Percentiles rank a stretch among this genome's conserved stretches.
These are phyloP conservation scores for Erpobdella octoculata DNA, from an alignment of 2,888 invertebrate species.

Conservation along the genomic window DNA sequence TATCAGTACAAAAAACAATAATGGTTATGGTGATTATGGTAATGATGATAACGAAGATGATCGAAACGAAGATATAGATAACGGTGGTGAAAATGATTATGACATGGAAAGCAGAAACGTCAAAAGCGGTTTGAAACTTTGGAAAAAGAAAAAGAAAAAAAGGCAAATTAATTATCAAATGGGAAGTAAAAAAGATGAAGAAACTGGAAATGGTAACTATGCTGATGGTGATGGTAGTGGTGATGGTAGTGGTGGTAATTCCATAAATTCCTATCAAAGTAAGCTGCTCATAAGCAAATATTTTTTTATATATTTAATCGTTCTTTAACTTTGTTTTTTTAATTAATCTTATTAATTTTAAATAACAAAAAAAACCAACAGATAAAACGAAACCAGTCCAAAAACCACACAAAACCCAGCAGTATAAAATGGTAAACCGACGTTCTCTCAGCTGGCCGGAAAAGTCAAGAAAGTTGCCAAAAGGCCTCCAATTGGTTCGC, in stretches of 20 bases:
- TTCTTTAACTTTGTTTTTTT: not conserved
- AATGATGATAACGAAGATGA: slow-evolving; percentile 14
- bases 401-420: not conserved
- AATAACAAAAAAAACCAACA: not conserved
- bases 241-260: not conserved
- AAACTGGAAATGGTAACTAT: too few relatives aligned
- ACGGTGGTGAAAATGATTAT: too few relatives aligned
- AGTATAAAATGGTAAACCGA: too few relatives aligned
- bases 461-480: not conserved
- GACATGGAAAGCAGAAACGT: too few relatives aligned
- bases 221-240: slow-evolving; percentile 15
- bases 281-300: too few relatives aligned
- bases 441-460: not conserved
- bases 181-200: too few relatives aligned
- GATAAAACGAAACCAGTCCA: not conserved
- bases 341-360: not conserved
- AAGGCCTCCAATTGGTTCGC: not conserved
- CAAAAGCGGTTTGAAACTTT: too few relatives aligned
- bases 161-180: too few relatives aligned
- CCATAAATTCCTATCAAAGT: too few relatives aligned
- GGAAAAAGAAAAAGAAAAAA: too few relatives aligned
- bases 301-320: not conserved
- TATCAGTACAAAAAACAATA: not conserved
- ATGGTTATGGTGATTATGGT: not conserved
- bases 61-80: not conserved